Percentiles rank a stretch among this genome's conserved stretches.
Conservation (phyloP, 2,888 invertebrate species). For the Pocota personata region DNA sequence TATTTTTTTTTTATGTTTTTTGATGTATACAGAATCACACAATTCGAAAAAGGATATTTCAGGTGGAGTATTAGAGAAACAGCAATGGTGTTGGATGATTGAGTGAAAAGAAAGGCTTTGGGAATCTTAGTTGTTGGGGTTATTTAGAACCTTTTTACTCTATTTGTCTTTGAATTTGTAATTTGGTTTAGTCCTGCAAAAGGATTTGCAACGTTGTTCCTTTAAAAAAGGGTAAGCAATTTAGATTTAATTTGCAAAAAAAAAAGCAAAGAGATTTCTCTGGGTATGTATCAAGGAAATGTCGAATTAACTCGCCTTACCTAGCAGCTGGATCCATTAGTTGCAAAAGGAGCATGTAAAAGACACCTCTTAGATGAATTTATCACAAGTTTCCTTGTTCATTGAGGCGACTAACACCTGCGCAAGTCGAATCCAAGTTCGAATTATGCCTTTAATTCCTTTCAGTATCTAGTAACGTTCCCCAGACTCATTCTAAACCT, state of each 20-base stretch:
- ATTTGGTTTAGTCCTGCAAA: not conserved
- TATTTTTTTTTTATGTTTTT: slow-evolving; percentile 27
- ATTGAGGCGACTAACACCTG: too few species aligned
- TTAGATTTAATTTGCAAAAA: not conserved
- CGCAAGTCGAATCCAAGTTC: too few species aligned
- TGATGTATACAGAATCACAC: slow-evolving; percentile 33
- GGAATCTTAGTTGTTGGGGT: not conserved
- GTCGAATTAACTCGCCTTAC: too few species aligned
- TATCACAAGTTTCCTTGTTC: too few species aligned
- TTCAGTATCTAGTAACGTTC: too few species aligned
- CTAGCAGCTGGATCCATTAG: too few species aligned
- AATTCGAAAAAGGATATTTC: slow-evolving; percentile 20
- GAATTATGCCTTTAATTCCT: too few species aligned
- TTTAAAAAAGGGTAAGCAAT: not conserved
- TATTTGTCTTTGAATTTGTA: slow-evolving; percentile 22
- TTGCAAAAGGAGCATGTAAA: too few species aligned
- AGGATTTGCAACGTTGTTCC: not conserved
- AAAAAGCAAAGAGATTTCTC: not conserved
- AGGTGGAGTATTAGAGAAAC: slow-evolving; percentile 12
- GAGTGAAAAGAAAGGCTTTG: not conserved
- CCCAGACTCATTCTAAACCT: too few species aligned
- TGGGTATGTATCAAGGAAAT: not conserved
- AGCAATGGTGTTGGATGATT: slow-evolving; percentile 2
- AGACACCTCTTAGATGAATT: too few species aligned
- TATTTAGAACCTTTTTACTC: not conserved